Evolutionary conservation across 2,888 invertebrate genomes (phyloP).

Genomic region (Clunio marinus): DNA sequence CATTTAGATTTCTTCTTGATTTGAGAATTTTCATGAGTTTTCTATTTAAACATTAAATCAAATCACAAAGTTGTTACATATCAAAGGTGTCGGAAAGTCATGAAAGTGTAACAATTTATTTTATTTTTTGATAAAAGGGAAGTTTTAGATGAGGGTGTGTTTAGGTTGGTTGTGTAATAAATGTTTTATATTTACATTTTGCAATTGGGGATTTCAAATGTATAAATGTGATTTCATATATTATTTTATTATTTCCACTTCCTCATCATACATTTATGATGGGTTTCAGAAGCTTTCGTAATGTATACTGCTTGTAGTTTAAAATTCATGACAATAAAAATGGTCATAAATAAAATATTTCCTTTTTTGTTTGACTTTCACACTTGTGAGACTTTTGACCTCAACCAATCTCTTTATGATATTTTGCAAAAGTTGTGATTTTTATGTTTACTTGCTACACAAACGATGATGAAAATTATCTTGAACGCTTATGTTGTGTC

Average conservation of each 20-base stretch:
- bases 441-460: background rate
- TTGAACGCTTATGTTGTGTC: no score
- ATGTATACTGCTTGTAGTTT: background rate
- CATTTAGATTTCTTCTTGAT: no score
- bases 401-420: background rate
- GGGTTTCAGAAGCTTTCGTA: background rate
- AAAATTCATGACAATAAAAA: slow-evolving; percentile 14
- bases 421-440: background rate
- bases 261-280: background rate
- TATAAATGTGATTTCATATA: background rate
- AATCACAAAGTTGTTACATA: no score
- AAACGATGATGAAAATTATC: no score
- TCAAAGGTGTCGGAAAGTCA: no score
- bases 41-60: no score
- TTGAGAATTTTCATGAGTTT: no score
- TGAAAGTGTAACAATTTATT: no score
- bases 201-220: slow-evolving; percentile 30
- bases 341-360: slow-evolving; percentile 20
- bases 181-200: slow-evolving; percentile 39
- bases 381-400: slow-evolving; percentile 16
- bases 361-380: background rate
- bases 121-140: no score
- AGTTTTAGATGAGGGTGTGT: no score
- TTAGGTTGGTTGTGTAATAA: no score
- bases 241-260: background rate